Percentiles rank a stretch among this genome's conserved stretches.
Conservation (phyloP, 2,888 invertebrate species). For the Dione juno region DNA sequence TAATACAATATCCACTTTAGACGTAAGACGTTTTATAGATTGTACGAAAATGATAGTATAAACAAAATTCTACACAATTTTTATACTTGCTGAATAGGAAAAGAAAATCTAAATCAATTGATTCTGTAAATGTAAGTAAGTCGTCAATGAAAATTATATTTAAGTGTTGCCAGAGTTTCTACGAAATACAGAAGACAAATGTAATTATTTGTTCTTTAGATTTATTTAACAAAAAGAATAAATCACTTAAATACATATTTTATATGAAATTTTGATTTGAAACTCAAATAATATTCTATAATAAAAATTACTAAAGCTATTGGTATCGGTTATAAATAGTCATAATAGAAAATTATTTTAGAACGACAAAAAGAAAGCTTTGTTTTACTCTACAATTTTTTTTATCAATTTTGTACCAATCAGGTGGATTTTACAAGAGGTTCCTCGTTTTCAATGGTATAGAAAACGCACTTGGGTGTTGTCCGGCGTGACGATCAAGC, state of each 20-base stretch:
- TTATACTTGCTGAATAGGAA: conserved; percentile 4
- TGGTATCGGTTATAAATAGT: not conserved
- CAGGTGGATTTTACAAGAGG: not conserved
- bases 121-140: conserved; percentile 1
- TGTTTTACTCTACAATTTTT: not conserved
- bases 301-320: not conserved
- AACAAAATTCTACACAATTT: not conserved
- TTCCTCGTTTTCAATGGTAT: conserved; percentile 21
- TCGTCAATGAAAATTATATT: conserved; percentile 15
- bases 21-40: not conserved
- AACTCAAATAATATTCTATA: not conserved
- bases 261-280: no score
- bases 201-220: not conserved
- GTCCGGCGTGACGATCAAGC: conserved; percentile 77
- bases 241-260: not conserved
- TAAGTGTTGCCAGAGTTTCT: not conserved
- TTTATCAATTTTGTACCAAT: not conserved
- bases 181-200: not conserved
- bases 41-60: not conserved
- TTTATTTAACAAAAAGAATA: not conserved
- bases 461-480: conserved; percentile 69
- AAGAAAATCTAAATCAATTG: conserved; percentile 15
- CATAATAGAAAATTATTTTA: not conserved
- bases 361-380: conserved; percentile 12
- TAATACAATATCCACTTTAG: not conserved